Evolutionary conservation across 2,797 vertebrate genomes (phyloP).

Genomic region (Enteromius paludinosus): DNA sequence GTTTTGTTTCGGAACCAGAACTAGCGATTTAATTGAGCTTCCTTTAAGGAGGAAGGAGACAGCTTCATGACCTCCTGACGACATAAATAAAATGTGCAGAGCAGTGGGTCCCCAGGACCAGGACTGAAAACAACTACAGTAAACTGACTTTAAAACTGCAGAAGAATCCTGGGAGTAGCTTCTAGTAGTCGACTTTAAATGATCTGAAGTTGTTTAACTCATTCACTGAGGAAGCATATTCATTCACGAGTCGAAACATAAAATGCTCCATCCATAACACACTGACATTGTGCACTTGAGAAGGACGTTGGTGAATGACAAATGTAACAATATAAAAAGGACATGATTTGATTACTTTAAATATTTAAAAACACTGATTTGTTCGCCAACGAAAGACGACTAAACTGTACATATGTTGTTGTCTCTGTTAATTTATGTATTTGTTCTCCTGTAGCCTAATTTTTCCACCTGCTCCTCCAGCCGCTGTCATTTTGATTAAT

Average conservation of each 20-base stretch:
- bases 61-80: too few species aligned
- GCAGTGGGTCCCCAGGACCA: too few species aligned
- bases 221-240: neutral
- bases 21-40: too few species aligned
- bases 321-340: neutral
- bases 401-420: neutral
- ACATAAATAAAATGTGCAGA: too few species aligned
- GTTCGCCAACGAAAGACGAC: neutral
- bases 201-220: neutral
- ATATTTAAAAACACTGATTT: neutral
- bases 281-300: too few species aligned
- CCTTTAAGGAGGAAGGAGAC: too few species aligned
- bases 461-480: constrained; percentile 43
- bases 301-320: neutral
- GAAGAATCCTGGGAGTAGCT: too few species aligned
- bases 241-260: neutral
- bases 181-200: too few species aligned
- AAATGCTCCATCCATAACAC: neutral
- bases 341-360: neutral
- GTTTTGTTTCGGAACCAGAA: too few species aligned
- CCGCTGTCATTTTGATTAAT: constrained; percentile 60
- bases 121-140: too few species aligned
- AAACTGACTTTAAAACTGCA: too few species aligned
- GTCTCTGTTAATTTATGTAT: constrained; percentile 41
- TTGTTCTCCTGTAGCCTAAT: neutral